Conservation (phyloP, 2,113 vertebrate genomes). For the Anhinga rufa region DNA sequence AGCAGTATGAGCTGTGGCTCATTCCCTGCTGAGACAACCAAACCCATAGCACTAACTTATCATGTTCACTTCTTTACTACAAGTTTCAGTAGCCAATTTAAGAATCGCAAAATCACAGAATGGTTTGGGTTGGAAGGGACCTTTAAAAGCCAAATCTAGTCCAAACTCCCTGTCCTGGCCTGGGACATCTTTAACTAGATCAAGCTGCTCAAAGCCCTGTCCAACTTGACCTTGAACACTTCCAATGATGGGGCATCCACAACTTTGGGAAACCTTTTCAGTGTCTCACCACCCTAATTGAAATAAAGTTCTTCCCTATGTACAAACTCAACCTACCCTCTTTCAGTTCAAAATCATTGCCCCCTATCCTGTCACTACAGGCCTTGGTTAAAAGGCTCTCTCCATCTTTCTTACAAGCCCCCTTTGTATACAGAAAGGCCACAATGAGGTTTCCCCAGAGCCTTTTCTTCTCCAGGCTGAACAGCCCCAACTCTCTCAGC, state of each 20-base stretch:
- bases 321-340: not conserved
- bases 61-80: not conserved
- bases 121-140: not conserved
- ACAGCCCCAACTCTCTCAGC: not conserved
- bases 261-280: not conserved
- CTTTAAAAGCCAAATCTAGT: not conserved
- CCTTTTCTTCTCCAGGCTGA: not conserved
- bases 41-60: not conserved
- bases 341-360: not conserved
- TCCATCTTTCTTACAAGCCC: not conserved
- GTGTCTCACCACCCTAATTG: not conserved
- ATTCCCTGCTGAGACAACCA: not conserved
- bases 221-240: not conserved
- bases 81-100: not conserved
- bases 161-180: not conserved
- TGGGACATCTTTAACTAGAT: not conserved
- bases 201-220: not conserved
- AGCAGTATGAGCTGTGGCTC: not conserved
- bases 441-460: fast-evolving
- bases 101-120: not conserved
- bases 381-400: not conserved
- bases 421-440: not conserved
- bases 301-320: not conserved
- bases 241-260: not conserved
- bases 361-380: not conserved